A percentile compares a stretch with the other conserved stretches of the same genome.
Conservation (phyloP, 2,888 invertebrate species). For the Caenorhabditis sp. region DNA sequence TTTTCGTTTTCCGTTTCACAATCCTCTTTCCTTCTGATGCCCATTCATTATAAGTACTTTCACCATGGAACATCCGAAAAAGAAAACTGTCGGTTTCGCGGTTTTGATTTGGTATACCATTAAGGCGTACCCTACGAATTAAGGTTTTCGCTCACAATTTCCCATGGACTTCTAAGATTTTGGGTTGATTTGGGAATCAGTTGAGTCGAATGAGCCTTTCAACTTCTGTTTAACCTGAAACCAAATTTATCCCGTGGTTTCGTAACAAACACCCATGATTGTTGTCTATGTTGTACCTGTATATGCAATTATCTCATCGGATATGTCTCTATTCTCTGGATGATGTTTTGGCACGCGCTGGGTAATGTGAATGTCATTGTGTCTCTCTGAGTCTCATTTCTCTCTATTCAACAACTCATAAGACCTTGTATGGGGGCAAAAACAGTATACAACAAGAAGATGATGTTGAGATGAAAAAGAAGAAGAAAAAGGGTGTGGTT, state of each 20-base stretch:
- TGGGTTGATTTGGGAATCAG: too few relatives aligned
- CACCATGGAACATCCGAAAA: background rate
- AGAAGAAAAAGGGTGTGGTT: constrained; percentile 30
- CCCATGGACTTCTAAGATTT: background rate
- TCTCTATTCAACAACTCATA: background rate
- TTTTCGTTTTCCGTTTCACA: background rate
- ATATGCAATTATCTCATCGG: constrained; percentile 39
- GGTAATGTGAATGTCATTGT: constrained; percentile 42
- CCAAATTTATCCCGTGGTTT: background rate
- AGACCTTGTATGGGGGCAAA: constrained; percentile 35
- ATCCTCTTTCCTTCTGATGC: background rate
- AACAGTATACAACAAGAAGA: constrained; percentile 41
- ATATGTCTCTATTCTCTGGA: constrained; percentile 35
- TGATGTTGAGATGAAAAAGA: constrained; percentile 29
- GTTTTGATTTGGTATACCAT: constrained; percentile 15
- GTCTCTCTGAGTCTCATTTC: background rate
- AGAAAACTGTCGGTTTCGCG: constrained; percentile 3
- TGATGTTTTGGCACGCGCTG: constrained; percentile 49
- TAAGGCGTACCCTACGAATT: too few relatives aligned
- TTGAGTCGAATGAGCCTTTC: too few relatives aligned
- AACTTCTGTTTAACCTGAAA: too few relatives aligned
- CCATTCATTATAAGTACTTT: constrained; percentile 20
- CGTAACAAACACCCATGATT: background rate
- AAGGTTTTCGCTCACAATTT: too few relatives aligned
- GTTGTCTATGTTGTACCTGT: constrained; percentile 2